Evolutionary conservation across 2,113 vertebrate genomes (phyloP), one percentile per base, ranked within the genome.

Genomic region (Catharus bicknelli): DNA sequence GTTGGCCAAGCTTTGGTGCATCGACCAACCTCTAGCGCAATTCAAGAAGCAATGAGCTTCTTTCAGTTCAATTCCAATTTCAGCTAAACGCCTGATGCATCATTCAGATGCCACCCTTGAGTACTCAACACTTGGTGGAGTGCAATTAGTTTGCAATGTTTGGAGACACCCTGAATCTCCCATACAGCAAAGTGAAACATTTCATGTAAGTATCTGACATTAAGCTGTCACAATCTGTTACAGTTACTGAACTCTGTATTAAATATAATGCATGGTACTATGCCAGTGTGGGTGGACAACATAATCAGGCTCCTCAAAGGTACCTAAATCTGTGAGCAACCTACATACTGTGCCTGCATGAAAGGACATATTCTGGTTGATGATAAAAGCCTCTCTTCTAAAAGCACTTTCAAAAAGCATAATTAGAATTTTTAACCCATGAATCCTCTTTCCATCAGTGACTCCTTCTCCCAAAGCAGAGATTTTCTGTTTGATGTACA

Each of bases 271-370:
- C 77, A 67, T 40, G 63, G 64, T 34, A 78, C 87, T 88, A 78
- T 0, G 1, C 62, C 61, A 40, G 48, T 88, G 96, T 96, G 88
- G 96, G 96, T 90, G 96, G 93, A 96, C 94, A 95, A 78, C 69
- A 92, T 86, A 94, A 95, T 94, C 34, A 59, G 87, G 88, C 94
- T 84, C 88, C 75, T 96, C 86, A 55, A 83, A 89, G 70, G 34
- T 70, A 91, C 47, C 91, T 94, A 94, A 89, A 96, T 93, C 61
- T 96, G 94, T 75, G 55, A 91, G 81, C 96, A 96, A 62, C 89
- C 94, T 93, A 96, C 95, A 50, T 50, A 69, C 38, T 66, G 42
- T 17, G 66, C 80, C 77, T 78, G 58, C 79, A 29, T 68, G 51
- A 83, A 76, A 76, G 51, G 62, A 83, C 16, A 40, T 66, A 27